phyloP scores from a whole-genome alignment of 2,113 vertebrate species.

The Alectura lathami region DNA sequence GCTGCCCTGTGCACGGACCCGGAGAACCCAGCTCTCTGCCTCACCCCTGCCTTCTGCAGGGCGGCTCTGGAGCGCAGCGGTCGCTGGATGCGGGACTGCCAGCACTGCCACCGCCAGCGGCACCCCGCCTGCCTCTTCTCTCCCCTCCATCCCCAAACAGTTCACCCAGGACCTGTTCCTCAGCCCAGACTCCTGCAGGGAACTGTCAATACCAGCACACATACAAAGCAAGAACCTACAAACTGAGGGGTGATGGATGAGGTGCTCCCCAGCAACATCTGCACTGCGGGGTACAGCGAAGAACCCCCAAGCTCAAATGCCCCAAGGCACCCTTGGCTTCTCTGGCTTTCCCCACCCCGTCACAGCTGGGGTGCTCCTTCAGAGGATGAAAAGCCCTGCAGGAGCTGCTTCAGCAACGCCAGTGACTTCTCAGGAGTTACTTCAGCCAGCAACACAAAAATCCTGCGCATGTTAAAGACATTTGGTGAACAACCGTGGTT shows the following conservation, averaged over 20 bases:
- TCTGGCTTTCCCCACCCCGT: not conserved
- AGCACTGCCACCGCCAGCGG: accelerated
- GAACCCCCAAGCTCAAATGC: accelerated
- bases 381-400: not conserved
- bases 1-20: not conserved
- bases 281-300: not conserved
- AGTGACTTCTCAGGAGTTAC: not conserved
- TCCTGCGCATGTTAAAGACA: not conserved
- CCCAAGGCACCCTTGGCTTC: not conserved
- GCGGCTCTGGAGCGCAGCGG: not conserved
- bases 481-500: not conserved
- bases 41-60: not conserved
- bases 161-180: not conserved
- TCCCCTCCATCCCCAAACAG: accelerated
- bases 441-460: not conserved
- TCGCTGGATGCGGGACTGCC: not conserved
- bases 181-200: not conserved
- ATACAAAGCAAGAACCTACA: not conserved
- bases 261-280: accelerated
- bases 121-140: not conserved
- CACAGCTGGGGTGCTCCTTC: not conserved
- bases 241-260: too few relatives aligned
- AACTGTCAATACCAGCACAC: too few relatives aligned
- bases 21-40: accelerated
- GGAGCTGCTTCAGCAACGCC: not conserved